These are phyloP conservation scores for Pygmarrhopalites habei DNA, from an alignment of 1,140 invertebrate species.

Conservation along the genomic window DNA sequence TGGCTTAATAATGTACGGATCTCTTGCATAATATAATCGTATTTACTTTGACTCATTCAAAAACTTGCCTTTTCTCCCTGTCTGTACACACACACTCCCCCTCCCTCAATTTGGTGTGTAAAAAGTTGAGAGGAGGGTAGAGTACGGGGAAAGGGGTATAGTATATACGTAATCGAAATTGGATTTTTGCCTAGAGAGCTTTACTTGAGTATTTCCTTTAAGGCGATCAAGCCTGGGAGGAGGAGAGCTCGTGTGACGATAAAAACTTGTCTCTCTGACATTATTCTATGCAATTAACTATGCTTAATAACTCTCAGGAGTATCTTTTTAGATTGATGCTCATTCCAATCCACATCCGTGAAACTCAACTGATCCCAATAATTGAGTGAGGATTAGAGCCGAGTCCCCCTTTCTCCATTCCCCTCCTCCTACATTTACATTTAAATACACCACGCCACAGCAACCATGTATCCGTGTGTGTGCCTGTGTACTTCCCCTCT, in stretches of 20 bases:
- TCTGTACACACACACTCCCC: too few relatives aligned
- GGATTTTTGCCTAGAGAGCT: conserved; percentile 2
- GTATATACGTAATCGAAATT: neutral
- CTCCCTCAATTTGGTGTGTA: too few relatives aligned
- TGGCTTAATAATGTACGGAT: too few relatives aligned
- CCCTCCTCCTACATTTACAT: neutral
- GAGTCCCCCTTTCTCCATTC: neutral
- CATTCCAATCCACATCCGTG: conserved; percentile 5
- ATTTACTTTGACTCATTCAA: too few relatives aligned
- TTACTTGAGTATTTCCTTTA: neutral
- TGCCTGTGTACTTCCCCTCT: too few relatives aligned
- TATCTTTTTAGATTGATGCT: conserved; percentile 9
- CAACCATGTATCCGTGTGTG: too few relatives aligned
- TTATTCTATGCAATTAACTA: conserved; percentile 4
- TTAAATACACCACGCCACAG: neutral
- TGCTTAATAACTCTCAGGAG: conserved; percentile 2
- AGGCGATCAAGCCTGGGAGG: too few relatives aligned
- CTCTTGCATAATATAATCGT: too few relatives aligned
- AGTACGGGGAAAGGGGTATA: too few relatives aligned
- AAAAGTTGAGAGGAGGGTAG: too few relatives aligned
- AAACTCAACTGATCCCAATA: conserved; percentile 9
- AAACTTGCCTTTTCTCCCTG: too few relatives aligned
- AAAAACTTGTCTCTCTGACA: neutral
- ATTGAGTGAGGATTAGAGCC: neutral
- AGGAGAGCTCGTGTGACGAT: too few relatives aligned